These are phyloP conservation scores for Eutrigla gurnardus DNA, from an alignment of 2,797 vertebrate species.

Conservation along the genomic window DNA sequence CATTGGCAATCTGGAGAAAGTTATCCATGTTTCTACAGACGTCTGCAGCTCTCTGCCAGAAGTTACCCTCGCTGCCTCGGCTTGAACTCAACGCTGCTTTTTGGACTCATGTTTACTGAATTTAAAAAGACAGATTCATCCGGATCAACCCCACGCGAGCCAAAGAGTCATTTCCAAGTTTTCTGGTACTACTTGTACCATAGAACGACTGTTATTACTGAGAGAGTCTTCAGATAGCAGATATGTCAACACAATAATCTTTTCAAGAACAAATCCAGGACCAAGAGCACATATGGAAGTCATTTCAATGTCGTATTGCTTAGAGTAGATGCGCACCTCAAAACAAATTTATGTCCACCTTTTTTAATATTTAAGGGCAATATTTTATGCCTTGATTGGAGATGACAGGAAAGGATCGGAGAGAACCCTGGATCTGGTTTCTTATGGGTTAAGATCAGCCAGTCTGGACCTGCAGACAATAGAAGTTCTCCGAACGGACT, in stretches of 20 bases:
- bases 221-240: not conserved
- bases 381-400: not conserved
- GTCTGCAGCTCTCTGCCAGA: constrained; percentile 34
- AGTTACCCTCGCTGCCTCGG: constrained; percentile 17
- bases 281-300: too few species aligned
- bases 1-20: constrained; percentile 50
- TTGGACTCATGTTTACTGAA: constrained; percentile 4
- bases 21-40: constrained; percentile 57
- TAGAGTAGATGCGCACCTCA: not conserved
- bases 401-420: not conserved
- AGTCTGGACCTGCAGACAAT: not conserved
- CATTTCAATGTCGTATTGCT: not conserved
- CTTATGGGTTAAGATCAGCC: not conserved
- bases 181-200: not conserved
- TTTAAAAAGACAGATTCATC: constrained; percentile 3
- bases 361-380: not conserved
- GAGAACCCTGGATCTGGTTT: not conserved
- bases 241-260: too few species aligned
- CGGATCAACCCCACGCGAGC: not conserved
- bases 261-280: too few species aligned
- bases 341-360: not conserved
- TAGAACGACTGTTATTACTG: not conserved
- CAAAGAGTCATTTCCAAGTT: not conserved
- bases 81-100: constrained; percentile 12
- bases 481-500: not conserved